Base-by-base conservation (phyloP, 2,113 vertebrate genomes). In the Leiothrix lutea region DNA sequence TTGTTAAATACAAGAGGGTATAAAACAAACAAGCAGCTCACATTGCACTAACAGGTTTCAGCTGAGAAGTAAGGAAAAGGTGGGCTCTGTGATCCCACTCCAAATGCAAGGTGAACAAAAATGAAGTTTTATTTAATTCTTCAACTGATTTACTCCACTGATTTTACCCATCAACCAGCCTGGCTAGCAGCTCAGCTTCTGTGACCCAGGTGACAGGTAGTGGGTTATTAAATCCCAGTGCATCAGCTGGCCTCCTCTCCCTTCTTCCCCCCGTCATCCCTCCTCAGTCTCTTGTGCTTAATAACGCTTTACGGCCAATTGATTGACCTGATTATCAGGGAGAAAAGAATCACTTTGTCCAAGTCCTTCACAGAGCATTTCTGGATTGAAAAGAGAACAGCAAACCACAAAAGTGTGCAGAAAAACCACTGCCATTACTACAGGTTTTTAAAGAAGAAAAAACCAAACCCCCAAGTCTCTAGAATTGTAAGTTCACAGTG, bases 311-410 rank as follows among this genome's bases (percentile, higher is more conserved):
- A 86, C 26, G 40, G 92, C 56, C 81, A 75, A 91, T 45, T 80
- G 92, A 93, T 88, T 65, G 90, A 82, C 82, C 90, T 42, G 61
- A 72, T 85, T 80, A 92, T 67, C 81, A 82, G 79, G 62, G 74
- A 93, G 94, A 79, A 69, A 65, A 89, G 31, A 90, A 79, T 58
- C 33, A 38, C 54, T 85, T 75, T 23, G 25, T 64, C 2, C 54
- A 77, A 85, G 62, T 87, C 81, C 81, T 85, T 92, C 67, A 77
- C 18, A 57, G 42, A 61, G 31, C 47, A 33, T 14, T 53, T 64
- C 78, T 90, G 44, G 38, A 82, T 26, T 1, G 2, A 66, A 94
- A 73, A 82, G 38, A 28, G 9, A 94, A 79, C 9, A 38, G 61
- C 9, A 90, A 88, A 70, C 66, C 47, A 65, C 29, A 6, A 3